A percentile compares a stretch with the other conserved stretches of the same genome.
These are phyloP conservation scores for Teinopalpus imperialis DNA, from an alignment of 2,888 invertebrate species.

Conservation along the genomic window DNA sequence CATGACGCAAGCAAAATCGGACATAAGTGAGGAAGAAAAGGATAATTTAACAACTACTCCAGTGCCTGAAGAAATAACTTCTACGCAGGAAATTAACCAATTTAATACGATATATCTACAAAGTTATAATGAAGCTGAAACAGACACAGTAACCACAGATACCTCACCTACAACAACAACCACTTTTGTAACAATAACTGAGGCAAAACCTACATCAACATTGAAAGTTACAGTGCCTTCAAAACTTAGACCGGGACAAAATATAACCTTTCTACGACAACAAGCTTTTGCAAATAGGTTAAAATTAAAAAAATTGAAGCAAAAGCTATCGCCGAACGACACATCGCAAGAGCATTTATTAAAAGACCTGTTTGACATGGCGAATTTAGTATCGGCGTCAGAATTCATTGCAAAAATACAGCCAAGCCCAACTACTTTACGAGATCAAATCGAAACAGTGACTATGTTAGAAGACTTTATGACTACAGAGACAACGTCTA, in stretches of 20 bases:
- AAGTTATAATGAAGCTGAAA: constrained; percentile 28
- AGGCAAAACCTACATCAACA: constrained; percentile 33
- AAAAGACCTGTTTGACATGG: constrained; percentile 57
- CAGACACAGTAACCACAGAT: constrained; percentile 28
- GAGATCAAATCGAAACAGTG: constrained; percentile 47
- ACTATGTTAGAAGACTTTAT: constrained; percentile 49
- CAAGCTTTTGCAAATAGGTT: constrained; percentile 61
- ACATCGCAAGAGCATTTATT: constrained; percentile 54
- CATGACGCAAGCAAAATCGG: constrained; percentile 35
- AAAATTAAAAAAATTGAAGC: constrained; percentile 62
- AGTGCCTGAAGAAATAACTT: constrained; percentile 16
- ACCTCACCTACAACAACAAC: constrained; percentile 34
- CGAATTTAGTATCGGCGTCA: constrained; percentile 65
- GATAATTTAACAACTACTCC: constrained; percentile 26
- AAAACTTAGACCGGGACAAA: constrained; percentile 41
- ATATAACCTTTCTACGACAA: constrained; percentile 50
- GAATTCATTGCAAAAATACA: constrained; percentile 64
- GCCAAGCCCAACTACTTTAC: constrained; percentile 40
- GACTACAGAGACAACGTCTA: constrained; percentile 47
- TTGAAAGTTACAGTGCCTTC: constrained; percentile 39
- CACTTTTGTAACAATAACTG: constrained; percentile 31
- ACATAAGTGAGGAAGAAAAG: constrained; percentile 34
- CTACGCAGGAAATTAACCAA: background rate
- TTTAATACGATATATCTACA: constrained; percentile 20
- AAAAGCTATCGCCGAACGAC: constrained; percentile 61